These are phyloP conservation scores for Pardalotus punctatus DNA, from an alignment of 2,113 vertebrate genomes.

Conservation along the genomic window DNA sequence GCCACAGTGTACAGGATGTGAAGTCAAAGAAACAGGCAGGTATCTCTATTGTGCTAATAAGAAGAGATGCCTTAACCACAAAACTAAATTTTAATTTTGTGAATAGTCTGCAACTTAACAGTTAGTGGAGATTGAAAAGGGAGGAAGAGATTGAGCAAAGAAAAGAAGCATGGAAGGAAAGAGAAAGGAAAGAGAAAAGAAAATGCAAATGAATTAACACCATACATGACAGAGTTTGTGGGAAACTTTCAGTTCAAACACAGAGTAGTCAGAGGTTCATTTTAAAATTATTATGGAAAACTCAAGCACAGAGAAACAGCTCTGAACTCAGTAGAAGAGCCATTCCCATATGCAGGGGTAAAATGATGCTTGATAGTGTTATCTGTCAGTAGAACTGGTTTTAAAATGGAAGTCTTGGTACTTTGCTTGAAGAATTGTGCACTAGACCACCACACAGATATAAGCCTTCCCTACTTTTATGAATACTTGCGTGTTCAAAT, in stretches of 20 bases:
- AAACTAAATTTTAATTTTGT: neutral
- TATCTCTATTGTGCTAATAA: neutral
- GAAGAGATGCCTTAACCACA: neutral
- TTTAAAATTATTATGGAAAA: neutral
- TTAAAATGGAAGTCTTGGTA: neutral
- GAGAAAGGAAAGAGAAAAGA: neutral
- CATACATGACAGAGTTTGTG: neutral
- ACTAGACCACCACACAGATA: neutral
- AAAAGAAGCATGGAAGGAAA: neutral
- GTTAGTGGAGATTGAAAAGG: neutral
- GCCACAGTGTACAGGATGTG: neutral
- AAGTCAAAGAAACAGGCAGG: neutral
- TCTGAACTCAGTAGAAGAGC: neutral
- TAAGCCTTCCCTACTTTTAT: neutral
- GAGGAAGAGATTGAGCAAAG: neutral
- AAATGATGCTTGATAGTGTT: neutral
- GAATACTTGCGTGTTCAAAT: neutral
- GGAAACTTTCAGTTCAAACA: neutral
- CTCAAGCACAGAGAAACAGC: neutral
- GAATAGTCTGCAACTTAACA: neutral
- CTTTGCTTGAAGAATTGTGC: neutral
- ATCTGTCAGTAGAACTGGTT: neutral
- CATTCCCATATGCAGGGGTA: fast-evolving
- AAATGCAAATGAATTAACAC: neutral
- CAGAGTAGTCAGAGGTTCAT: neutral